A percentile compares a stretch with the other conserved stretches of the same genome.
phyloP scores from a whole-genome alignment of 2,888 invertebrate species.

The Scelioninae gen. 1 region DNA sequence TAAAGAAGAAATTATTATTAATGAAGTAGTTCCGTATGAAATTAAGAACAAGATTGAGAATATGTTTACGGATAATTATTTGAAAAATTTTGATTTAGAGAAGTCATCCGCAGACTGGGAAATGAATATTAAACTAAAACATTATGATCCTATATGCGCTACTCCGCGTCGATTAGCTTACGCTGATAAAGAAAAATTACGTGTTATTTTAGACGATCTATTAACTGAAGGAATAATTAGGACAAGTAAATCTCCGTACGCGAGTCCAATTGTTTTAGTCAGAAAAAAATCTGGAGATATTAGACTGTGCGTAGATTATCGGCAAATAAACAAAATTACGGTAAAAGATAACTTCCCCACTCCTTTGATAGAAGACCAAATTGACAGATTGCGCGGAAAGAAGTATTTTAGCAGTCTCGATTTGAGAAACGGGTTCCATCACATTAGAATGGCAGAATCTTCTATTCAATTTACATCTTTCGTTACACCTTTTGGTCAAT shows the following conservation, averaged over 20 bases:
- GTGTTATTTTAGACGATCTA: not conserved
- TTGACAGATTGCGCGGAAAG: not conserved
- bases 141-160: not conserved
- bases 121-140: not conserved
- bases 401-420: not conserved
- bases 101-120: not conserved
- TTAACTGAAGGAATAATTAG: not conserved
- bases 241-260: not conserved
- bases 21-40: too few species aligned
- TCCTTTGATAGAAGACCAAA: not conserved
- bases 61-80: too few species aligned
- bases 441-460: not conserved
- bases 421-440: not conserved
- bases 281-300: not conserved
- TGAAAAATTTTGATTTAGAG: too few species aligned
- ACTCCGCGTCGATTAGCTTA: not conserved
- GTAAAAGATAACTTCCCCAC: not conserved
- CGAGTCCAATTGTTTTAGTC: not conserved
- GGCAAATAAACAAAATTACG: not conserved
- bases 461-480: constrained; percentile 17
- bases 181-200: not conserved
- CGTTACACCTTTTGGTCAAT: constrained; percentile 22
- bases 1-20: too few species aligned
- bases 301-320: not conserved
- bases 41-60: too few species aligned